These are phyloP conservation scores for Crypturellus undulatus DNA, from an alignment of 2,113 vertebrate genomes.

Conservation along the genomic window DNA sequence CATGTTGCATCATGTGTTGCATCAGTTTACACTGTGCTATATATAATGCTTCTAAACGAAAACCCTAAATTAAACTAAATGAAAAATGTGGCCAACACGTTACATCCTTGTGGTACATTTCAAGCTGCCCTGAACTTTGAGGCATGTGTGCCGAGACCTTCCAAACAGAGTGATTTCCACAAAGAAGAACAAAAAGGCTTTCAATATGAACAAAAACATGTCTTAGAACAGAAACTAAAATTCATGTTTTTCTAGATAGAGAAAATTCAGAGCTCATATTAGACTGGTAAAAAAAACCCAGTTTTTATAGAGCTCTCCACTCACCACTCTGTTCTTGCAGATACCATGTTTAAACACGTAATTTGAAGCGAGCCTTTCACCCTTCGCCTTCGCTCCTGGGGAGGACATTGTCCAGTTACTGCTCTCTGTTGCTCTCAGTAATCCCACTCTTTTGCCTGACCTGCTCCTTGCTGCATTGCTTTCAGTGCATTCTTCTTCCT, in stretches of 20 bases:
- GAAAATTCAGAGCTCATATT: not conserved
- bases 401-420: not conserved
- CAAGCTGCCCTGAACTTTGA: not conserved
- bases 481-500: not conserved
- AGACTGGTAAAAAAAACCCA: not conserved
- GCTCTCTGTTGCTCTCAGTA: not conserved
- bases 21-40: accelerated
- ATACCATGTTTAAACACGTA: not conserved
- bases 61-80: not conserved
- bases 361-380: not conserved
- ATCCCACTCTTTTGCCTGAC: not conserved
- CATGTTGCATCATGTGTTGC: not conserved
- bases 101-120: not conserved
- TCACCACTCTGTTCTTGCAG: not conserved
- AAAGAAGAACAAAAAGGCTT: not conserved
- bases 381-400: not conserved
- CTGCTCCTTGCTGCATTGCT: not conserved
- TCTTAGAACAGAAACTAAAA: not conserved
- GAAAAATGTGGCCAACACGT: not conserved
- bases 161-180: not conserved
- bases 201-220: not conserved
- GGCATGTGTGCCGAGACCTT: not conserved
- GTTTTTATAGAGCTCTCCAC: accelerated
- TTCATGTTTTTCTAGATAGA: not conserved
- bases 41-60: not conserved